A percentile compares a stretch with the other conserved stretches of the same genome.
phyloP scores from a whole-genome alignment of 2,888 invertebrate species.

The Bimastos eiseni region DNA sequence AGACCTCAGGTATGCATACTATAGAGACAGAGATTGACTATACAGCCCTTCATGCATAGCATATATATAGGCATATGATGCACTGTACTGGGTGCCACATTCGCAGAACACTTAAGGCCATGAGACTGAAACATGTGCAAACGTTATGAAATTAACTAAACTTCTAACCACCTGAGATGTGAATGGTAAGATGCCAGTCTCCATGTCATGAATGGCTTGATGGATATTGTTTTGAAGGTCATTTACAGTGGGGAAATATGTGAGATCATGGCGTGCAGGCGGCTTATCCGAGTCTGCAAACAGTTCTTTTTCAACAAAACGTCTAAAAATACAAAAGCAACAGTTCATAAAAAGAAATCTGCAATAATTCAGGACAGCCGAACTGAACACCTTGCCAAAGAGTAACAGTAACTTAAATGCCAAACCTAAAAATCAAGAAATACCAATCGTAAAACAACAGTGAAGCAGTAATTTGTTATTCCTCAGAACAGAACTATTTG shows the following conservation, averaged over 20 bases:
- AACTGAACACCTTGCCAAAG: not conserved
- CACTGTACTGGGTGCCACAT: not conserved
- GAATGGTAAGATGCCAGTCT: slow-evolving; percentile 55
- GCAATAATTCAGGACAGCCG: not conserved
- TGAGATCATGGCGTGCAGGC: slow-evolving; percentile 58
- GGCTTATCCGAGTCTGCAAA: slow-evolving; percentile 42
- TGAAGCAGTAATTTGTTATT: not conserved
- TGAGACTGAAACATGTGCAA: not conserved
- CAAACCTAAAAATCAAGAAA: not conserved
- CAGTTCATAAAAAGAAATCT: not conserved
- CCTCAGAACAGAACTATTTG: not conserved
- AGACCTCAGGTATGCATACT: too few relatives aligned
- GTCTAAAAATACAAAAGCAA: slow-evolving; percentile 47
- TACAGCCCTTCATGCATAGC: not conserved
- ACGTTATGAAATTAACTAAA: not conserved
- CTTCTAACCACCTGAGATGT: slow-evolving; percentile 43
- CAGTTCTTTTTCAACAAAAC: slow-evolving; percentile 54
- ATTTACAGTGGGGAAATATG: slow-evolving; percentile 61
- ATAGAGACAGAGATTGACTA: too few relatives aligned
- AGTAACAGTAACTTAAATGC: not conserved
- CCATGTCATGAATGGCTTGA: slow-evolving; percentile 59
- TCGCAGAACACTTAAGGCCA: not conserved
- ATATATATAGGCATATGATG: not conserved
- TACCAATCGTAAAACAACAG: not conserved
- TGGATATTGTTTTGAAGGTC: slow-evolving; percentile 63